These are phyloP conservation scores for Fistularia commersonii DNA, from an alignment of 2,797 vertebrate genomes.

Conservation along the genomic window DNA sequence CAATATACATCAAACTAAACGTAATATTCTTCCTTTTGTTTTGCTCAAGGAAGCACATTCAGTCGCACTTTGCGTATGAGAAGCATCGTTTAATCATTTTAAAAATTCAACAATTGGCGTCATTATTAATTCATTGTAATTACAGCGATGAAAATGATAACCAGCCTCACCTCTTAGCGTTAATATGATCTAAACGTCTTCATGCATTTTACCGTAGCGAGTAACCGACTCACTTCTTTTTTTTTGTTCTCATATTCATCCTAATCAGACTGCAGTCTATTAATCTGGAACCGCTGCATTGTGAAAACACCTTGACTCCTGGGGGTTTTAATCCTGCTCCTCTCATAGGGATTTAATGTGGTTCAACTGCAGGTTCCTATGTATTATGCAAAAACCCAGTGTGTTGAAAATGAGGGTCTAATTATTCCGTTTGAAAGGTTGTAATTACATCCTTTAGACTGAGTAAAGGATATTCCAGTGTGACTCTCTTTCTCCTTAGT, in stretches of 20 bases:
- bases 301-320: constrained; percentile 40
- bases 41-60: too few relatives aligned
- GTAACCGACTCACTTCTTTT: neutral
- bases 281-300: constrained; percentile 32
- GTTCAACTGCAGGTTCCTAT: constrained; percentile 57
- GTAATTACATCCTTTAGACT: constrained; percentile 67
- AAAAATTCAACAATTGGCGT: too few relatives aligned
- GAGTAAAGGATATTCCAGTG: constrained; percentile 57
- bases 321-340: constrained; percentile 43
- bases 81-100: too few relatives aligned
- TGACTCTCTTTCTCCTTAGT: constrained; percentile 37
- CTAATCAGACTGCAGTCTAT: constrained; percentile 28
- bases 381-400: constrained; percentile 58
- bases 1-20: too few relatives aligned
- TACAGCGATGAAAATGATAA: too few relatives aligned
- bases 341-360: constrained; percentile 63
- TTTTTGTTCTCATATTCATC: constrained; percentile 12
- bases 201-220: neutral
- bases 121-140: too few relatives aligned
- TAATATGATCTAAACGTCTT: too few relatives aligned
- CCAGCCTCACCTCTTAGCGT: too few relatives aligned
- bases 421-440: constrained; percentile 69
- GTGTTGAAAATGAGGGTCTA: constrained; percentile 60
- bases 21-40: too few relatives aligned
- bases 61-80: too few relatives aligned